Evolutionary conservation across 2,797 vertebrate genomes (phyloP).

Genomic region (Tragelaphus oryx): DNA sequence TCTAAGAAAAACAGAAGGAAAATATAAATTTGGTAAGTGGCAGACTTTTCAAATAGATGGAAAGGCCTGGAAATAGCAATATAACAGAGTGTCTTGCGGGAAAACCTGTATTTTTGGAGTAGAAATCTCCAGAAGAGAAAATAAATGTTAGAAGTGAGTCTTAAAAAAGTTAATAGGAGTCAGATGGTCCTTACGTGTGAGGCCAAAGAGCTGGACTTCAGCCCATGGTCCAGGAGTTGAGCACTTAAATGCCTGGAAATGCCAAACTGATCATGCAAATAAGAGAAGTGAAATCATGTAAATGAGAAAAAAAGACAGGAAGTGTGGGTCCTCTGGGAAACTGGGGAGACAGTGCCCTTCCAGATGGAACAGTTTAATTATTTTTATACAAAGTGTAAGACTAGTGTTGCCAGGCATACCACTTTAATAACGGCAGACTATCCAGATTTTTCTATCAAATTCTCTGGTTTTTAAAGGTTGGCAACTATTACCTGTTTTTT

Average conservation of each 20-base stretch:
- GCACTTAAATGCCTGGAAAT: background rate
- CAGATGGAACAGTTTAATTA: background rate
- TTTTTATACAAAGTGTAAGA: background rate
- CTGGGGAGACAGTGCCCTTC: background rate
- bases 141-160: background rate
- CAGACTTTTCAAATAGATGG: background rate
- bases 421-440: background rate
- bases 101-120: background rate
- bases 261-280: background rate
- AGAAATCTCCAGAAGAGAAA: slow-evolving; percentile 2
- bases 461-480: background rate
- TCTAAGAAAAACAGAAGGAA: background rate
- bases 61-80: background rate
- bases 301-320: background rate
- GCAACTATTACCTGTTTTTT: background rate
- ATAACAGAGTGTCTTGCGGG: background rate
- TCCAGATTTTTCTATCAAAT: slow-evolving; percentile 11
- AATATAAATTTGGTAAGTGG: background rate
- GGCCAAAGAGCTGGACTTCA: background rate
- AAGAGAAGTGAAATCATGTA: background rate
- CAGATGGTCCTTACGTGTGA: background rate
- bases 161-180: background rate
- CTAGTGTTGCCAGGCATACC: background rate
- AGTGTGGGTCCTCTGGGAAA: background rate
- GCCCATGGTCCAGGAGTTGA: background rate